phyloP scores from a whole-genome alignment of 2,113 vertebrate genomes.

The Leptodactylus fuscus region DNA sequence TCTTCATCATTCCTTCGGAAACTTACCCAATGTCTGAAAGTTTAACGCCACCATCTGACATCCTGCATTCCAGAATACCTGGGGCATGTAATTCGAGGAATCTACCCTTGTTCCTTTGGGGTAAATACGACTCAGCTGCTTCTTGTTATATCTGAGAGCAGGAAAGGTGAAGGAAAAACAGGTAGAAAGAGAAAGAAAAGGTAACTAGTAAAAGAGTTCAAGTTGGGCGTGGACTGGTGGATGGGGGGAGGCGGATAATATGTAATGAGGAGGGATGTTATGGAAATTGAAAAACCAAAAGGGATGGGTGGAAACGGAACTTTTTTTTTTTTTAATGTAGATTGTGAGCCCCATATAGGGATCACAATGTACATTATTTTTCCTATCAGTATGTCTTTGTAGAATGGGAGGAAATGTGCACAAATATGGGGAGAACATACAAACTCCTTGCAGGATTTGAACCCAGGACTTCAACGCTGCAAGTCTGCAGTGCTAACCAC shows the following conservation, averaged over 20 bases:
- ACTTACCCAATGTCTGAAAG: conserved; percentile 88
- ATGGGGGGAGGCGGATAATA: not conserved
- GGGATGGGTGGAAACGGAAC: no score
- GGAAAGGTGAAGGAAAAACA: conserved; percentile 63
- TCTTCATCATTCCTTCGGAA: no score
- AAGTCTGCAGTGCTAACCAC: no score
- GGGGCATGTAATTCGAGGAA: conserved; percentile 93
- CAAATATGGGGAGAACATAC: no score
- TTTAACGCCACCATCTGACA: conserved; percentile 93
- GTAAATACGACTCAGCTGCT: conserved; percentile 91
- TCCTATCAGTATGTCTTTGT: no score
- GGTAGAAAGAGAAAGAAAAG: not conserved
- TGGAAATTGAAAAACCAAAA: not conserved
- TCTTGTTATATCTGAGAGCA: conserved; percentile 88
- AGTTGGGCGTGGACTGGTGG: not conserved
- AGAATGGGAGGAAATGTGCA: no score
- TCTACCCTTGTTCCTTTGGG: conserved; percentile 92
- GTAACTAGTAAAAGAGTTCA: not conserved
- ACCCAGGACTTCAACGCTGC: no score
- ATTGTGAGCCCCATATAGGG: no score
- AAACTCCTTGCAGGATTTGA: no score
- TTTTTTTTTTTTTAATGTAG: no score
- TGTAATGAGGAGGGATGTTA: not conserved
- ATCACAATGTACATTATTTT: no score
- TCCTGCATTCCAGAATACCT: conserved; percentile 91